Base-by-base conservation (phyloP, 2,113 vertebrate genomes). In the Struthidea cinerea region DNA sequence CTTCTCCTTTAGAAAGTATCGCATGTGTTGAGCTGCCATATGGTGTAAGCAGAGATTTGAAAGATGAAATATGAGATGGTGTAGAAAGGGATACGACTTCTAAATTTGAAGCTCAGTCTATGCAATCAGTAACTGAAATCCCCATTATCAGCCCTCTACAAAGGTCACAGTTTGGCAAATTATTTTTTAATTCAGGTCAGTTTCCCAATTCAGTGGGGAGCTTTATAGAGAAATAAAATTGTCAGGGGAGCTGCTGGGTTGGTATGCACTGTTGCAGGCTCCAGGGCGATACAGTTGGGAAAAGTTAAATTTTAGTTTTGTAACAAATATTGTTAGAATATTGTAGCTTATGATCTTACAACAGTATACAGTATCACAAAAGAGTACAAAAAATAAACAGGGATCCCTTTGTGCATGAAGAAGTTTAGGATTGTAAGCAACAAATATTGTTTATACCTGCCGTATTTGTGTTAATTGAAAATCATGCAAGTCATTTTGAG, bases 61-160 rank as follows among this genome's bases (percentile, higher is more conserved):
- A 89, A 85, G 69, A 47, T 89, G 84, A 67, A 90, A 89, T 69
- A 35, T 12, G 85, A 97, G 76, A 30, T 28, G 13, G 23, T 7
- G 0, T 70, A 63, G 71, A 94, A 95, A 74, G 49, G 60, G 65
- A 78, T 92, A 68, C 5, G 44, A 60, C 59, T 94, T 94, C 77
- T 94, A 89, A 94, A 92, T 94, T 82, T 84, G 84, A 81, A 88
- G 47, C 33, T 28, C 56, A 64, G 15, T 78, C 42, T 84, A 0
- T 87, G 41, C 44, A 60, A n/a, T 87, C 60, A 71, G 78, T 89
- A 81, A 47, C 28, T 91, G 46, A 84, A 70, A 59, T 47, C 23
- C 70, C 6, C 17, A 6, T 79, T 83, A 65, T 37, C 37, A 61
- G 19, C 16, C 42, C 50, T 86, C 67, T 55, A 74, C 27, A 18